phyloP scores from a whole-genome alignment of 2,888 invertebrate genomes.

The Volucella inanis region DNA sequence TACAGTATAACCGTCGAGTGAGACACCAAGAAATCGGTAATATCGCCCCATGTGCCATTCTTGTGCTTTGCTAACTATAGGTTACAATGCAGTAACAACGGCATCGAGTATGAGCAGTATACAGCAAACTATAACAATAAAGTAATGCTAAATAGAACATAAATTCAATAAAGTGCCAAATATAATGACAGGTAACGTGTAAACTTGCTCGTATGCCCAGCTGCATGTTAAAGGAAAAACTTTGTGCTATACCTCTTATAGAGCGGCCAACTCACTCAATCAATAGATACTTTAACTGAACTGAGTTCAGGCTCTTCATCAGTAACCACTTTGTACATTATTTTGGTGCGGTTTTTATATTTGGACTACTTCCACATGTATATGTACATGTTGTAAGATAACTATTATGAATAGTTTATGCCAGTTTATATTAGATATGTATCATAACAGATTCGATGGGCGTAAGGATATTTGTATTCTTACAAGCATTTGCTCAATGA shows the following conservation, averaged over 20 bases:
- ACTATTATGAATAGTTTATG: constrained; percentile 37
- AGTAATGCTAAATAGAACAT: constrained; percentile 76
- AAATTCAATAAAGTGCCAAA: constrained; percentile 75
- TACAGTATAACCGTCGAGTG: constrained; percentile 70
- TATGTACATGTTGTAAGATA: constrained; percentile 25
- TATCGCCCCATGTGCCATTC: constrained; percentile 63
- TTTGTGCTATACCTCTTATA: constrained; percentile 31
- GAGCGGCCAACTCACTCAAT: constrained; percentile 64
- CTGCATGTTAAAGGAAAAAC: constrained; percentile 28
- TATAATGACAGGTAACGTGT: constrained; percentile 74
- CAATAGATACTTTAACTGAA: constrained; percentile 31
- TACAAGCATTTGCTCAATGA: neutral
- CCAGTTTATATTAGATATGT: constrained; percentile 1
- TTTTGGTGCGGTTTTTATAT: constrained; percentile 48
- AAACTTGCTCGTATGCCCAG: constrained; percentile 67
- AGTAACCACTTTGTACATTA: constrained; percentile 64
- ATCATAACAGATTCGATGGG: neutral
- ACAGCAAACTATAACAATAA: constrained; percentile 69
- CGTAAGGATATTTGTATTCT: neutral
- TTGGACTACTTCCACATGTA: constrained; percentile 28
- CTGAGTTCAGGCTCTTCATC: constrained; percentile 32
- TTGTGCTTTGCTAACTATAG: constrained; percentile 41
- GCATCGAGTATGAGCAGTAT: constrained; percentile 36
- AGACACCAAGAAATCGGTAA: constrained; percentile 68
- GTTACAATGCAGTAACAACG: constrained; percentile 12